A percentile compares a stretch with the other conserved stretches of the same genome.
phyloP scores from a whole-genome alignment of 2,888 invertebrate species.

The Habroteleia sp. region DNA sequence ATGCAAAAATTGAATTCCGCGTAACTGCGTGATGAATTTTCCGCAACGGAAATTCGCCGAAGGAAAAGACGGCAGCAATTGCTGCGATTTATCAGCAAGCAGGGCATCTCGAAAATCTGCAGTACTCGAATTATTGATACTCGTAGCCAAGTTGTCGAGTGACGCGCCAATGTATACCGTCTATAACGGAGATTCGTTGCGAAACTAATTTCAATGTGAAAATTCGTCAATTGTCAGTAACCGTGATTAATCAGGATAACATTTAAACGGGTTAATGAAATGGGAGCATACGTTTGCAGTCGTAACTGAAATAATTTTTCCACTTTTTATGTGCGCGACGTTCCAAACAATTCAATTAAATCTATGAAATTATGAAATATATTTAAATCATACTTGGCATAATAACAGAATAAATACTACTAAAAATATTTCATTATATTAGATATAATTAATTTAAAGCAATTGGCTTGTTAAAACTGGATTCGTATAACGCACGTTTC shows the following conservation, averaged over 20 bases:
- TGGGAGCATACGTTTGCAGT: conserved; percentile 13
- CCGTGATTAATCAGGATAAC: conserved; percentile 32
- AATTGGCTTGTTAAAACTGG: no score
- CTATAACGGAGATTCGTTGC: conserved; percentile 37
- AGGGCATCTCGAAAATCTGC: conserved; percentile 53
- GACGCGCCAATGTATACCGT: conserved; percentile 48
- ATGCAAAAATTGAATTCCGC: conserved; percentile 49
- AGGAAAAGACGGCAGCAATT: conserved; percentile 46
- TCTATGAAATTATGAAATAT: no score
- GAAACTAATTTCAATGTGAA: conserved; percentile 53
- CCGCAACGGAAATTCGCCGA: conserved; percentile 53
- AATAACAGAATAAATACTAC: no score
- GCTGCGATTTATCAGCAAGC: conserved; percentile 59
- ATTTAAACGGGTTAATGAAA: conserved; percentile 26
- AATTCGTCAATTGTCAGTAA: conserved; percentile 54
- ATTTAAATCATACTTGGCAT: no score
- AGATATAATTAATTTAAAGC: no score
- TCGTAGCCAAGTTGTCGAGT: conserved; percentile 60
- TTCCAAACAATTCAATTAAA: no score
- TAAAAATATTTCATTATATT: no score
- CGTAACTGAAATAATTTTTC: no score
- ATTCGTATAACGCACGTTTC: no score
- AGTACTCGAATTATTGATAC: conserved; percentile 61
- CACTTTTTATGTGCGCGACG: no score
- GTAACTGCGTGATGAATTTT: conserved; percentile 48